Evolutionary conservation across 2,113 vertebrate species (phyloP), one percentile per base, ranked within the genome.

Genomic region (Varanus komodoensis): DNA sequence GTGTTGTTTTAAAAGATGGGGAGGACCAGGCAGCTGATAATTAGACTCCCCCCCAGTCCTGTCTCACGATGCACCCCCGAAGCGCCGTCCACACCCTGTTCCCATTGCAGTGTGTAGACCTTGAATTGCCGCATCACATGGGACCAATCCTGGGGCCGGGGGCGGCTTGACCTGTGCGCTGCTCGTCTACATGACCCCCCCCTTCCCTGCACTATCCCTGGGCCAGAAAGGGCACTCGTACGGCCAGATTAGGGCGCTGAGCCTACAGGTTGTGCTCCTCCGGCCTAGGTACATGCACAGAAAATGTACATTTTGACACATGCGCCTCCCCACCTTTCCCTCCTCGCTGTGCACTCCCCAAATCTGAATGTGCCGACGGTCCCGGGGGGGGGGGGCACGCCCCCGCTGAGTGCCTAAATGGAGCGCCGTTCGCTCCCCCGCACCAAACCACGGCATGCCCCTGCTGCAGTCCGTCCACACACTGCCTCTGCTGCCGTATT

Each of bases 11-110:
- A 19, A 38, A 61, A 52, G 34, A 27, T 15, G 48, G 15, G 67
- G 89, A 21, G 61, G 44, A 23, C 82, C 74, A 68, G 89, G 82
- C 74, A 89, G 89, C 82, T 89, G 82, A 80, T 85, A 69, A 64
- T 54, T 54, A 1, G 0, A 68, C 23, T 54, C 48, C 44, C 75
- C 61, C 73, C 80, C n/a, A 44, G 23, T n/a, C 82, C 61, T 50
- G 21, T 34, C 79, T 71, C 89, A 57, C 50, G 15, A 44, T 34
- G 32, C 6, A 9, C 61, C 61, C 50, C 19, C 82, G 52, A 78
- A 67, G 38, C 38, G 32, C 74, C 48, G 4, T 57, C 82, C 89
- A 75, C 73, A 32, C 57, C 73, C 14, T 44, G 61, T 14, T 34
- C 8, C 54, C 38, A 6, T n/a, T 32, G 48, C 61, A 69, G 61